A percentile compares a stretch with the other conserved stretches of the same genome.
phyloP scores from a whole-genome alignment of 2,888 invertebrate genomes.

The Heliconius charithonia region DNA sequence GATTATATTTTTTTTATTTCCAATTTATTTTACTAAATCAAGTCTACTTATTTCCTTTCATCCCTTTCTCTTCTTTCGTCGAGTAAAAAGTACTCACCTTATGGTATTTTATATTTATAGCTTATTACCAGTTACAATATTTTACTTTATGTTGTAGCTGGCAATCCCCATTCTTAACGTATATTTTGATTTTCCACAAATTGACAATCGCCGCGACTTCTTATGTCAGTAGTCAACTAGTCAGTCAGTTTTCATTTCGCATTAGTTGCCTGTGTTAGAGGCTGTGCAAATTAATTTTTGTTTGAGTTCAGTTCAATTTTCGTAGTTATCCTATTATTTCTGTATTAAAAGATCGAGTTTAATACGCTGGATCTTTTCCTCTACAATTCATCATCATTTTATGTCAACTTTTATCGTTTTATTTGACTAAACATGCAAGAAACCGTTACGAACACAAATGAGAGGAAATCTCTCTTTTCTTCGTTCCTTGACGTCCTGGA shows the following conservation, averaged over 20 bases:
- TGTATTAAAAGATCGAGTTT: conserved; percentile 7
- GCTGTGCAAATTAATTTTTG: conserved; percentile 66
- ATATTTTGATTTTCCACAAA: conserved; percentile 4
- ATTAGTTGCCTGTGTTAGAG: conserved; percentile 54
- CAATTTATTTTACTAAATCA: too few species aligned
- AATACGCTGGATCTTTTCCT: background rate
- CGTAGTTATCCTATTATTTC: conserved; percentile 46
- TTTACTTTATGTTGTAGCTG: background rate
- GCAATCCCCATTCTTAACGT: background rate
- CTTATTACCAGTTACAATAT: background rate
- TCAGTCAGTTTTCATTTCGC: conserved; percentile 48
- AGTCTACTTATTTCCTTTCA: too few species aligned
- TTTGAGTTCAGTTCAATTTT: conserved; percentile 57
- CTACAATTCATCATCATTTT: background rate
- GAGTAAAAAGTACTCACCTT: too few species aligned
- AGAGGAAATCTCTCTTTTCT: conserved; percentile 76
- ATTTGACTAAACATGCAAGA: conserved; percentile 69
- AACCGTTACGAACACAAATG: conserved; percentile 78
- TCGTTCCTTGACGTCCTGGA: conserved; percentile 75
- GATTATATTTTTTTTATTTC: too few species aligned
- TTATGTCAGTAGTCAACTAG: conserved; percentile 48
- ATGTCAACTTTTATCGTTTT: conserved; percentile 32
- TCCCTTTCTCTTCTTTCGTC: too few species aligned
- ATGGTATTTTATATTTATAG: background rate
- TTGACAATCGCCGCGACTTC: background rate